Evolutionary conservation across 2,888 invertebrate species (phyloP), one percentile per base, ranked within the genome.

Genomic region (Caenorhabditis doughertyi): DNA sequence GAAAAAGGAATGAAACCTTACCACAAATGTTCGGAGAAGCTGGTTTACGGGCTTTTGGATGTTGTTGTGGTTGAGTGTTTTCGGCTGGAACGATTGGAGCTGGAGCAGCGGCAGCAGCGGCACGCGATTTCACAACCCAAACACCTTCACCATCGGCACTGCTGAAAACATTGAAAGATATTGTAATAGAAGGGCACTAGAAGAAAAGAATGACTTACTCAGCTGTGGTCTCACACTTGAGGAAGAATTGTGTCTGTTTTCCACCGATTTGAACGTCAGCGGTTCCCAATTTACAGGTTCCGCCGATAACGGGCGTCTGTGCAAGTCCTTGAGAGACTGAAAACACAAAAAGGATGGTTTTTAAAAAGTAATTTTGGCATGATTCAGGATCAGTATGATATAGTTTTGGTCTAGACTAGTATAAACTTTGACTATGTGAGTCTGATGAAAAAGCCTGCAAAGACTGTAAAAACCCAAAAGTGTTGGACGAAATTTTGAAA

Each of bases 241-340:
- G 81, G 87, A 89, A 91, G 73, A 91, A 91, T 79, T 91, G 90
- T 27, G 91, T 91, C 81, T 91, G 90, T 72, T 91, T 91, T 58
- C 91, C 91, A 47, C 91, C 91, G 70, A 91, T 91, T 60, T 91
- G 89, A 7, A 91, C 90, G 83, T 91, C 91, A 21, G 88, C 86
- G 18, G 90, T 87, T 18, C 89, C 89, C 21, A 90, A 83, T 72
- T 89, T 89, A 81, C 91, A 91, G n/a, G 86, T 77, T 55, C 91
- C 91, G n/a, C 91, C 91, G 70, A 91, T 91, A 18, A 91, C 91
- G 8, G 91, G 91, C 35, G 91, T 91, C 58, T 88, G 87, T 13
- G 62, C 71, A 51, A 67, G 39, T 42, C 49, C 23, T n/a, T 25
- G 51, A 16, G 35, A 49, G 76, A 49, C 76, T 76, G 70, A 32